Percentiles rank a stretch among this genome's conserved stretches.
These are phyloP conservation scores for Eremophila alpestris DNA, from an alignment of 2,797 vertebrate species.

Conservation along the genomic window DNA sequence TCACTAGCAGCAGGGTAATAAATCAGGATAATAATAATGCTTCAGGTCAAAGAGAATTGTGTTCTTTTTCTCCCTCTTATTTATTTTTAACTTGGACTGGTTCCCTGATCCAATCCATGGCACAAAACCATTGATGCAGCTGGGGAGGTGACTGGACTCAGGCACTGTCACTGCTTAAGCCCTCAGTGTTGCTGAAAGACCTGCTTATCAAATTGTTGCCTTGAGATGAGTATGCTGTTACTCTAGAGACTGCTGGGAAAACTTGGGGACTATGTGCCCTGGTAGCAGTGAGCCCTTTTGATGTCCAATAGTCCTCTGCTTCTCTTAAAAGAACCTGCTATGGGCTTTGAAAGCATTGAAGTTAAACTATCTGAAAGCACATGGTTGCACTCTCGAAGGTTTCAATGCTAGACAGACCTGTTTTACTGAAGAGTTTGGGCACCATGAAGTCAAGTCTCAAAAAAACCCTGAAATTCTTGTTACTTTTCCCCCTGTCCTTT, in stretches of 20 bases:
- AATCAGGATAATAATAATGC: background rate
- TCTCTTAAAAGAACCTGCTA: background rate
- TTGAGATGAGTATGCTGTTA: fast-evolving
- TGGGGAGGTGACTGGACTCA: background rate
- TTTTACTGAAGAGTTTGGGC: background rate
- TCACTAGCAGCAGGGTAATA: background rate
- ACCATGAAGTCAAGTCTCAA: background rate
- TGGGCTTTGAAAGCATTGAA: background rate
- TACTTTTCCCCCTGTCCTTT: background rate
- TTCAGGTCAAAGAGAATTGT: background rate
- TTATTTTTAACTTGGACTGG: background rate
- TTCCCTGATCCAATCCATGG: background rate
- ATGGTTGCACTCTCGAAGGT: background rate
- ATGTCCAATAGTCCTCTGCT: background rate
- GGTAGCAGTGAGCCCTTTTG: background rate
- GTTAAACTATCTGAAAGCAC: background rate
- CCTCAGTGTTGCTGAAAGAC: background rate
- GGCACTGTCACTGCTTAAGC: background rate
- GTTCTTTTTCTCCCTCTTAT: background rate
- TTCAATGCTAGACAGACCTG: background rate
- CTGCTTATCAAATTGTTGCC: background rate
- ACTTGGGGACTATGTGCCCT: background rate
- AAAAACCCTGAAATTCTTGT: background rate
- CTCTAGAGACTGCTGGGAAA: background rate
- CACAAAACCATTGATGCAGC: background rate